phyloP scores from a whole-genome alignment of 2,113 vertebrate species.

The Clarias gariepinus region DNA sequence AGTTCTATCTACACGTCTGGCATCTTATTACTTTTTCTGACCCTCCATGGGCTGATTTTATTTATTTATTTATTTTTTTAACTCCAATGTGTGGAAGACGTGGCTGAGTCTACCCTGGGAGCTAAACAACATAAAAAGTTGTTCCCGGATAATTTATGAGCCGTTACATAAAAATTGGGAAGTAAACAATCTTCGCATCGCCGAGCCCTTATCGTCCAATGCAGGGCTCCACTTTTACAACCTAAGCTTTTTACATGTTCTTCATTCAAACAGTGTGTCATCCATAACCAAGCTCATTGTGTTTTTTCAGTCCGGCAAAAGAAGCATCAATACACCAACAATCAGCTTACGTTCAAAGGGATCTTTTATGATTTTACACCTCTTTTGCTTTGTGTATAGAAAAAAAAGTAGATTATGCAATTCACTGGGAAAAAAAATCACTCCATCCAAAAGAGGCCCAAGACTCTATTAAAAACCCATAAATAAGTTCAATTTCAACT shows the following conservation, averaged over 20 bases:
- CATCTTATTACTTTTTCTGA: slow-evolving; percentile 29
- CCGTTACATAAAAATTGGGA: slow-evolving; percentile 50
- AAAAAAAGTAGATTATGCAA: slow-evolving; percentile 1
- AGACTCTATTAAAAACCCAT: slow-evolving; percentile 35
- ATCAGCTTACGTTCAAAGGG: slow-evolving; percentile 11
- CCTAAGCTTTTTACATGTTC: background rate
- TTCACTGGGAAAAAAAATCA: background rate
- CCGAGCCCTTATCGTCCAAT: slow-evolving; percentile 40
- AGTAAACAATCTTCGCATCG: slow-evolving; percentile 59
- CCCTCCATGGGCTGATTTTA: background rate
- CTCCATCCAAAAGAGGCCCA: background rate
- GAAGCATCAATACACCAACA: slow-evolving; percentile 29
- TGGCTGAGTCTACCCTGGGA: slow-evolving; percentile 58
- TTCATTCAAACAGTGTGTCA: slow-evolving; percentile 3
- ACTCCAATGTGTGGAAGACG: slow-evolving; percentile 13
- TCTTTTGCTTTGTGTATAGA: background rate
- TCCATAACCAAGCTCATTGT: background rate
- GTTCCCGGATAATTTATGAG: slow-evolving; percentile 52
- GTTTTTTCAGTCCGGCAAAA: slow-evolving; percentile 13
- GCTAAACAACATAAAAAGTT: background rate
- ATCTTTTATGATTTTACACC: background rate
- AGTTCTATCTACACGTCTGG: background rate
- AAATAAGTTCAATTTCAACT: slow-evolving; percentile 43
- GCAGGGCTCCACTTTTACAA: slow-evolving; percentile 41
- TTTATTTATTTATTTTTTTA: slow-evolving; percentile 47